These are phyloP conservation scores for Lysandra bellargus DNA, from an alignment of 2,888 invertebrate species.

Conservation along the genomic window DNA sequence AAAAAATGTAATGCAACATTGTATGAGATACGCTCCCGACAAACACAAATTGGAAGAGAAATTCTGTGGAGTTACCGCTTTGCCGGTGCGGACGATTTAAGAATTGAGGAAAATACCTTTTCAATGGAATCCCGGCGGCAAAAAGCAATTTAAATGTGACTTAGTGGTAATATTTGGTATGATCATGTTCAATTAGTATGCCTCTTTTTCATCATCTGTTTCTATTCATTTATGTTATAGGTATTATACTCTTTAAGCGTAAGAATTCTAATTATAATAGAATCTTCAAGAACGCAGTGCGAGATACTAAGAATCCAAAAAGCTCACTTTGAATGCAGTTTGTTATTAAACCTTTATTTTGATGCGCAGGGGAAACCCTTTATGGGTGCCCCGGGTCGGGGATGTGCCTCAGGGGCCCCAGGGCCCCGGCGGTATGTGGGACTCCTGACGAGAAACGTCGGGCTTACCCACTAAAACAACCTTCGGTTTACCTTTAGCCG, in stretches of 20 bases:
- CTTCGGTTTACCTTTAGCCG: too few relatives aligned
- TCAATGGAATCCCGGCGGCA: background rate
- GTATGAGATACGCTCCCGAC: constrained; percentile 25
- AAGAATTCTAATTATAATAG: background rate
- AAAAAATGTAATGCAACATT: constrained; percentile 37
- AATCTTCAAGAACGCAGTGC: background rate
- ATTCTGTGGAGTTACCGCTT: constrained; percentile 9
- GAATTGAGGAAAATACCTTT: constrained; percentile 21
- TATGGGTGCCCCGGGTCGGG: too few relatives aligned
- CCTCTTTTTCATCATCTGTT: background rate
- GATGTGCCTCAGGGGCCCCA: too few relatives aligned
- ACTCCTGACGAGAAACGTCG: too few relatives aligned
- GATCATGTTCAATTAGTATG: background rate
- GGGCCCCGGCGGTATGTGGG: too few relatives aligned
- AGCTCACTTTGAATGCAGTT: background rate
- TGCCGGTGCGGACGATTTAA: background rate
- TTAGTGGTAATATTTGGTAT: background rate
- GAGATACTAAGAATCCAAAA: background rate
- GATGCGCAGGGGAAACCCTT: too few relatives aligned
- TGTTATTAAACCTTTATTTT: too few relatives aligned
- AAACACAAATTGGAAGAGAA: constrained; percentile 29
- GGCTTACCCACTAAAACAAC: too few relatives aligned
- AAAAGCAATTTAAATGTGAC: constrained; percentile 17
- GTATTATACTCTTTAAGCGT: background rate
- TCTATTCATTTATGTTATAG: too few relatives aligned